Percentiles rank a stretch among this genome's conserved stretches.
Conservation (phyloP, 1,140 invertebrate genomes). For the Propsilocerus akamusi region DNA sequence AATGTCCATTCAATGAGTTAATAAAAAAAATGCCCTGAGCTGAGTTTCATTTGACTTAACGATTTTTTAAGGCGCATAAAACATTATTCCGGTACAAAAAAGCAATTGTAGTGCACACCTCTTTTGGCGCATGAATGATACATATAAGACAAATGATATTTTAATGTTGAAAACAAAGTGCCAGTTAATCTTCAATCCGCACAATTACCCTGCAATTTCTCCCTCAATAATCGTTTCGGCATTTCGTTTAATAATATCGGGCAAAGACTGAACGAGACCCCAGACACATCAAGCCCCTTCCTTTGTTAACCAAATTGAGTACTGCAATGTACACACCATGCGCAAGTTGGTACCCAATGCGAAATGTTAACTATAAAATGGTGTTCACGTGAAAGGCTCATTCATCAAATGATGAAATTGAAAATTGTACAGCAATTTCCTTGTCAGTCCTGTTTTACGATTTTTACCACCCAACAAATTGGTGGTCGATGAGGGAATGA, state of each 20-base stretch:
- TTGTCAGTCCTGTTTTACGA: neutral
- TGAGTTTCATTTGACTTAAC: neutral
- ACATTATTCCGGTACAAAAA: neutral
- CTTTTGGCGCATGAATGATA: no score
- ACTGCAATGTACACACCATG: neutral
- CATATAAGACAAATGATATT: no score
- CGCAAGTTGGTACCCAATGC: neutral
- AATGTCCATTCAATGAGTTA: neutral
- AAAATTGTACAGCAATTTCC: neutral
- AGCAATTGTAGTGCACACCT: no score
- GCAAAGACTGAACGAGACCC: neutral
- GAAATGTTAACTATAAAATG: no score
- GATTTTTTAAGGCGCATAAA: neutral
- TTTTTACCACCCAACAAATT: neutral
- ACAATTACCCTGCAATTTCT: no score
- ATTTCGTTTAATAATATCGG: neutral
- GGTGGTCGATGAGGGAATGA: neutral
- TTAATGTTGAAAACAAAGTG: no score
- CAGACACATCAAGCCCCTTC: neutral
- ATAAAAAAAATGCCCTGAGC: neutral
- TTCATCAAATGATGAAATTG: neutral
- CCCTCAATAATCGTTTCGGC: neutral
- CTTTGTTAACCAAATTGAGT: neutral
- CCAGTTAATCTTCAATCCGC: neutral
- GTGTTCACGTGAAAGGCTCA: slow-evolving; percentile 2